Conservation (phyloP, 2,888 invertebrate genomes). For the Nemotelus nigrinus region DNA sequence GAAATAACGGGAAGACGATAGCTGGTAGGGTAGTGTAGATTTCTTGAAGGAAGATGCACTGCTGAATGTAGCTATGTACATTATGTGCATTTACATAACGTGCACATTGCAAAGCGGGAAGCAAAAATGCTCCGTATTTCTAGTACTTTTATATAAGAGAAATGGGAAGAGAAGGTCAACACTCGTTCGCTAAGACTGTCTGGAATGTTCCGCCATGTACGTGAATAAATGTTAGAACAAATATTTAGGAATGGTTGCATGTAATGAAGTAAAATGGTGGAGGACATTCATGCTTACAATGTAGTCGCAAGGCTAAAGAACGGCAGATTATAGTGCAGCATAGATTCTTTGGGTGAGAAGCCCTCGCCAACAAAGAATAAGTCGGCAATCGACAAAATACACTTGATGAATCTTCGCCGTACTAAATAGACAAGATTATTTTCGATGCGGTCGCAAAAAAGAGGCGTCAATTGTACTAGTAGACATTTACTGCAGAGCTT, state of each 20-base stretch:
- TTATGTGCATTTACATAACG: not conserved
- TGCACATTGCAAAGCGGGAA: slow-evolving; percentile 12
- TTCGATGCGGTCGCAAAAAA: too few relatives aligned
- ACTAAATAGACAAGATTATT: too few relatives aligned
- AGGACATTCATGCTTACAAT: too few relatives aligned
- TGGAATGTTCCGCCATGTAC: not conserved
- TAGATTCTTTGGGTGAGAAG: too few relatives aligned
- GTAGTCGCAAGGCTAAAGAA: too few relatives aligned
- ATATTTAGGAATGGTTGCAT: not conserved
- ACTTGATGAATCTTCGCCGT: too few relatives aligned
- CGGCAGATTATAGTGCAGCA: too few relatives aligned
- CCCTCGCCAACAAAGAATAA: too few relatives aligned
- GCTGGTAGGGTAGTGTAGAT: not conserved
- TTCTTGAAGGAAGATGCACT: slow-evolving; percentile 15
- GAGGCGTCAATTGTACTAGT: too few relatives aligned
- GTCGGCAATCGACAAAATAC: too few relatives aligned
- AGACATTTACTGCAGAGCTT: too few relatives aligned
- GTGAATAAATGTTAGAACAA: not conserved
- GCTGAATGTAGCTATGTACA: not conserved
- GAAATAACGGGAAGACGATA: not conserved
- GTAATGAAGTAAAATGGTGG: too few relatives aligned
- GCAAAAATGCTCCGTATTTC: not conserved
- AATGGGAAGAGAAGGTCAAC: slow-evolving; percentile 21
- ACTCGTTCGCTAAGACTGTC: slow-evolving; percentile 29
- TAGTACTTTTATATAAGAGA: not conserved